Conservation (phyloP, 2,797 vertebrate species). For the Iguana delicatissima region DNA sequence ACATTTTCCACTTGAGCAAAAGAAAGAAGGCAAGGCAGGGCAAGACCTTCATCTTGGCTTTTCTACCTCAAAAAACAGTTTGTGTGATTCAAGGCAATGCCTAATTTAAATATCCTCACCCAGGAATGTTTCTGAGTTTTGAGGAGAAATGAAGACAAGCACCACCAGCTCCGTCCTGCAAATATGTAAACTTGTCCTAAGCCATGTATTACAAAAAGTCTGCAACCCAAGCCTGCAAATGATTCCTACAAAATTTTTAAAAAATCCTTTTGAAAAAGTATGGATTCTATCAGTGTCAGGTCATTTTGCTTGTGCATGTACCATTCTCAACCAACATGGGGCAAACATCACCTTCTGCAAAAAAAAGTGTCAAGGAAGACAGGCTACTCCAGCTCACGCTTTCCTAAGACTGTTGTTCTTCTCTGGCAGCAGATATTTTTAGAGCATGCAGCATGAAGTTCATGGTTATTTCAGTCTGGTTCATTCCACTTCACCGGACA, state of each 20-base stretch:
- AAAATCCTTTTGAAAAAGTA: background rate
- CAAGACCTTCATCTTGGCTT: too few species aligned
- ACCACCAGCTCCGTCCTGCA: background rate
- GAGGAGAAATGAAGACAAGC: too few species aligned
- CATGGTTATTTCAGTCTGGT: conserved; percentile 11
- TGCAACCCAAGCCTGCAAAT: background rate
- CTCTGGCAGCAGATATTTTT: conserved; percentile 10
- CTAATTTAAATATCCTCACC: too few species aligned
- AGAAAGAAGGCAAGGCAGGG: too few species aligned
- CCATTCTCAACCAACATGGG: background rate
- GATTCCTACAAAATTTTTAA: background rate
- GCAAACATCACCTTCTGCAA: background rate
- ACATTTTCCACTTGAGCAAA: too few species aligned
- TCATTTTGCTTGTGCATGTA: background rate
- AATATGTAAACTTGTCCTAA: background rate
- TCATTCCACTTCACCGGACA: conserved; percentile 5
- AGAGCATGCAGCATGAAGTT: background rate
- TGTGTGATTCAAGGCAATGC: too few species aligned
- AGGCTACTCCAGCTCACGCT: background rate
- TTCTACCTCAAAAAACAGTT: too few species aligned
- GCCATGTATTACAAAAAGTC: background rate
- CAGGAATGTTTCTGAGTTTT: too few species aligned
- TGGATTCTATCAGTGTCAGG: background rate
- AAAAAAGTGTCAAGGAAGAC: background rate
- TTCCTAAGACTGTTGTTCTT: background rate